A percentile compares a stretch with the other conserved stretches of the same genome.
Evolutionary conservation across 2,113 vertebrate genomes (phyloP).

Genomic region (Grus americana): DNA sequence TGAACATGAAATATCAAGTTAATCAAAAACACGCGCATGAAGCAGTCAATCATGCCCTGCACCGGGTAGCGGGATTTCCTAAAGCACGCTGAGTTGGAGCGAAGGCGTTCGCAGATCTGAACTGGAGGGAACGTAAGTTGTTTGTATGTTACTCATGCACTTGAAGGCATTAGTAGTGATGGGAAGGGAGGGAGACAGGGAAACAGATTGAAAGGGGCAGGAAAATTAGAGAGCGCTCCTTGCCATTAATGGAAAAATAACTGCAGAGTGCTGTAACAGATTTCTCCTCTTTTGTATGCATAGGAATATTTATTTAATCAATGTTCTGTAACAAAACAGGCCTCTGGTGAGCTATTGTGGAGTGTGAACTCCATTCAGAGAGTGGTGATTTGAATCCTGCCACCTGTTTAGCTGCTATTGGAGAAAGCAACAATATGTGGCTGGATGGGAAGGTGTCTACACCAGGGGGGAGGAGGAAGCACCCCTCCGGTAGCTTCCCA

Average conservation of each 20-base stretch:
- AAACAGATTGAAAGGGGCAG: constrained; percentile 51
- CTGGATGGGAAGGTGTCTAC: neutral
- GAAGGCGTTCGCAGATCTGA: neutral
- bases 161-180: constrained; percentile 41
- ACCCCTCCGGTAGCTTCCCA: neutral
- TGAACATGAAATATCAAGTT: neutral
- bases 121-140: neutral
- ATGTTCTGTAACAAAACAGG: constrained; percentile 74
- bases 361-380: constrained; percentile 53
- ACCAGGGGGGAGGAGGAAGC: neutral
- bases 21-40: neutral
- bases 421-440: constrained; percentile 15
- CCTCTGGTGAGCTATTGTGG: constrained; percentile 68
- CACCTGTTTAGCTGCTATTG: constrained; percentile 55
- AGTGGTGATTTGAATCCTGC: constrained; percentile 54
- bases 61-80: neutral
- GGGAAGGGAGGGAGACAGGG: constrained; percentile 31
- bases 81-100: neutral
- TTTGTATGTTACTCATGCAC: constrained; percentile 33
- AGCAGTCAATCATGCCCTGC: neutral
- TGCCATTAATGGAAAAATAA: constrained; percentile 66
- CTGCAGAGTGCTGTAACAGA: constrained; percentile 52
- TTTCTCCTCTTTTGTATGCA: constrained; percentile 68
- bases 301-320: constrained; percentile 77
- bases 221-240: constrained; percentile 34